Base-by-base conservation (phyloP, 2,797 vertebrate genomes). In the Erithacus rubecula region DNA sequence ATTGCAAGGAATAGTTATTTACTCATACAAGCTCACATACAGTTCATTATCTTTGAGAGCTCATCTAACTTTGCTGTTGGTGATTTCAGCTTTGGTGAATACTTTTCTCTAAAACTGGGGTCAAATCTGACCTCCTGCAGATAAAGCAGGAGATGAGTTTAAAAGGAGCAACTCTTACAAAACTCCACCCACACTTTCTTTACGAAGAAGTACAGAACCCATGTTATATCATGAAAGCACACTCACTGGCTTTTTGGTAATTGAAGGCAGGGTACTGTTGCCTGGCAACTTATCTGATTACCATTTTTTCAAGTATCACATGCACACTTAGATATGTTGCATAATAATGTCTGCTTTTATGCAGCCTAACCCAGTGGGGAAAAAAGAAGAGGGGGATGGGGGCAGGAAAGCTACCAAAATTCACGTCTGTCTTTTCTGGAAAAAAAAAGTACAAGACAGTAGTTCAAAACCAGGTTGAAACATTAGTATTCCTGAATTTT, bases 211-310 rank as follows among this genome's bases (percentile, higher is more conserved):
- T 87, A 89, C 63, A 87, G 69, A 89, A 90, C 69, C 74, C 87
- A 90, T 24, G 69, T 85, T 90, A 94, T 63, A 96, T 89, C 79
- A 91, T 78, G 70, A 94, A 94, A 89, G 89, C 80, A 93, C 76
- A 94, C 51, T 96, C 81, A 49, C 53, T 93, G 89, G 81, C 87
- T 91, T 92, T 95, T 94, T 95, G 85, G 96, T 88, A 96, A 97
- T 62, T 91, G 87, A 95, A 95, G 86, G 83, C 93, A 97, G 87
- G 81, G 46, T 90, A 80, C 86, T 62, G 94, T 97, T 95, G 96
- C 96, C 76, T 96, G 92, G 96, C 95, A 97, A 97, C 77, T 97
- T 92, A 95, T 95, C 92, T 96, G 96, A 97, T 96, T 97, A 97
- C 90, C 95, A 96, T 97, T 96, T 96, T 94, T 94, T 86, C 96